Base-by-base conservation (phyloP, 2,113 vertebrate genomes). In the Callipepla squamata region DNA sequence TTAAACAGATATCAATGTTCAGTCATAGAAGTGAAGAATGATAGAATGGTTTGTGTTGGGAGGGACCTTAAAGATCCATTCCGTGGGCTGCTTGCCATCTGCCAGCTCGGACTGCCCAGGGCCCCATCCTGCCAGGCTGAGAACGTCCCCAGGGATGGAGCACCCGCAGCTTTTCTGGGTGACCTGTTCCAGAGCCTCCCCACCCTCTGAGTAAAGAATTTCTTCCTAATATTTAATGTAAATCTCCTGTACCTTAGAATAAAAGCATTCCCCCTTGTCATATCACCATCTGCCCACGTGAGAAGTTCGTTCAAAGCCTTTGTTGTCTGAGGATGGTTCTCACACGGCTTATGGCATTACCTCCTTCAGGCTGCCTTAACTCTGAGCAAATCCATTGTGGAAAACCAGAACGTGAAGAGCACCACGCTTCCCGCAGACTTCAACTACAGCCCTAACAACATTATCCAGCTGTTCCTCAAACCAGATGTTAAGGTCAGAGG, bases 381-480 rank as follows among this genome's bases (percentile, higher is more conserved):
- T 22, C 97, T 98, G 90, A 91, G 90, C 92, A 99, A 98, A 95
- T 98, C 98, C 25, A 98, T 97, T 55, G 97, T 99, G 85, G 98
- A 97, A 80, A 95, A 75, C 58, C 96, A 95, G 84, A 98, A 95
- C 5, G 93, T 94, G 58, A 98, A 96, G 97, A 97, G 97, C 82
- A 99, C 98, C 25, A 99, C 98, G 0, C 98, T 99, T 16, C 99
- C 99, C 0, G 28, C 94, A 7, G 98, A 99, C 88, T 99, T 99
- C 97, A 97, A 98, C 96, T 99, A 99, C 38, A 95, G 98, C 7
- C 97, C 98, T 13, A 85, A 97, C n/a, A 97, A 86, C 19, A 91
- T 99, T 4, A 95, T 97, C 22, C 98, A 98, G 95, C 98, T 99
- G 65, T 98, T 96, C 94, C 98, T 99, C 80, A 99, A 99, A 85